These are phyloP conservation scores for Progne subis DNA, from an alignment of 2,113 vertebrate species.

Conservation along the genomic window DNA sequence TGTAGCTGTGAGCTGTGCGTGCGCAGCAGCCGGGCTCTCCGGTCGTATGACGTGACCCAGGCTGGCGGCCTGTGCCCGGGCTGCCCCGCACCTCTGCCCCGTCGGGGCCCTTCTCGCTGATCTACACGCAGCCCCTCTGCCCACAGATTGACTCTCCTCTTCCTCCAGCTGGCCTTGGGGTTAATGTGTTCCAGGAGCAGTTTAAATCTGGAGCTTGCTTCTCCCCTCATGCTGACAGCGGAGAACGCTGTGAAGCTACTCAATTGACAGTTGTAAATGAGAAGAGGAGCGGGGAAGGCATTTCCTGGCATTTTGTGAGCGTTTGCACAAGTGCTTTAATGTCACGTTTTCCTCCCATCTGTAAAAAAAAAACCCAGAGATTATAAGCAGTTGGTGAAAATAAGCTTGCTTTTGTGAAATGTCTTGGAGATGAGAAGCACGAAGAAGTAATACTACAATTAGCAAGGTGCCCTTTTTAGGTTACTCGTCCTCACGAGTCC, in stretches of 20 bases:
- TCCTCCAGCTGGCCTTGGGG: background rate
- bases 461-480: background rate
- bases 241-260: background rate
- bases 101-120: background rate
- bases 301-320: background rate
- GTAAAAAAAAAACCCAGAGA: background rate
- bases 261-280: background rate
- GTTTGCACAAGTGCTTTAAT: background rate
- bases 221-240: background rate
- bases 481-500: background rate
- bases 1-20: rapidly evolving
- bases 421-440: background rate
- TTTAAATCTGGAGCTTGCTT: background rate
- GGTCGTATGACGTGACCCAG: background rate
- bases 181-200: background rate
- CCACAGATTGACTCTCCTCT: rapidly evolving
- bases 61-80: background rate
- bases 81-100: background rate
- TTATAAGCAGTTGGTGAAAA: background rate
- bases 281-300: background rate
- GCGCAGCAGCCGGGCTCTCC: background rate
- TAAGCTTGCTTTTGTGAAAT: background rate
- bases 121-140: rapidly evolving
- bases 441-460: background rate
- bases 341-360: background rate